A percentile compares a stretch with the other conserved stretches of the same genome.
These are phyloP conservation scores for Eolophus roseicapilla DNA, from an alignment of 2,113 vertebrate genomes.

Conservation along the genomic window DNA sequence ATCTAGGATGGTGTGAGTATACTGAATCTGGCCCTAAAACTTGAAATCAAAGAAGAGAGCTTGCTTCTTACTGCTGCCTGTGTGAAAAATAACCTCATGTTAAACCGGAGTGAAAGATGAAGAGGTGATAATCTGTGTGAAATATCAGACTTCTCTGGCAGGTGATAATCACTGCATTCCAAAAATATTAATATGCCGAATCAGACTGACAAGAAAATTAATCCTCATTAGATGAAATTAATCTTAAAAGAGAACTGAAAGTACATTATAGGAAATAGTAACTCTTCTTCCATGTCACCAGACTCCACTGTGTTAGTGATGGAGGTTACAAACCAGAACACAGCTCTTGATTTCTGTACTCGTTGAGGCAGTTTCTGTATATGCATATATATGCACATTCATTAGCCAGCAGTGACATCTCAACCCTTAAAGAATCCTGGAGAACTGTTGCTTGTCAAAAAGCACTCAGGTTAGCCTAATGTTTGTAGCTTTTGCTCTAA, in stretches of 20 bases:
- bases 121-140: background rate
- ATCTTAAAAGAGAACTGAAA: constrained; percentile 16
- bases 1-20: background rate
- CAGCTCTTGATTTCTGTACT: constrained; percentile 37
- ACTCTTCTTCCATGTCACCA: constrained; percentile 9
- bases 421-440: constrained; percentile 69
- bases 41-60: background rate
- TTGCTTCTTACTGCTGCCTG: background rate
- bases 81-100: background rate
- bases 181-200: constrained; percentile 11
- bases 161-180: constrained; percentile 37
- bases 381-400: constrained; percentile 57
- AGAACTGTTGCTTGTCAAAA: constrained; percentile 73
- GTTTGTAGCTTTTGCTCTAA: constrained; percentile 68
- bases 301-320: constrained; percentile 1
- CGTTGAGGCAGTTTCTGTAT: constrained; percentile 59
- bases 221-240: constrained; percentile 42
- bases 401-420: constrained; percentile 60
- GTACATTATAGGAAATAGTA: background rate
- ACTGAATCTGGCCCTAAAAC: background rate
- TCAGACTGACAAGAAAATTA: constrained; percentile 49
- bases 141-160: constrained; percentile 16
- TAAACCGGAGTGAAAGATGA: background rate
- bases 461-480: constrained; percentile 69
- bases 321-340: background rate